Percentiles rank a stretch among this genome's conserved stretches.
phyloP scores from a whole-genome alignment of 2,888 invertebrate species.

The Ellobium chinense region DNA sequence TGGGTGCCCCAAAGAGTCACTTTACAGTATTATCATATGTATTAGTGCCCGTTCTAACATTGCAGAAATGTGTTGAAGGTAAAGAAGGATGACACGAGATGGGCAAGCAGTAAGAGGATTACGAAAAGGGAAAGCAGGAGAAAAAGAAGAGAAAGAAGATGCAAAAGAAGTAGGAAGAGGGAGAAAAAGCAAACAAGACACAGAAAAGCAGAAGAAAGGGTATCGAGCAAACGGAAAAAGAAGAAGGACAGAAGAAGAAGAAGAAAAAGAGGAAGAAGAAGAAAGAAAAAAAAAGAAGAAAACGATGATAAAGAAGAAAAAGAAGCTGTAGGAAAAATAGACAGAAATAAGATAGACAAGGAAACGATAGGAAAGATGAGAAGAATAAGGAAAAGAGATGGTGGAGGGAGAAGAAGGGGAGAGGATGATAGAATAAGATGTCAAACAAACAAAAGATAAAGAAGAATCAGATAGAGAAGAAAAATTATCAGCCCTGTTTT shows the following conservation, averaged over 20 bases:
- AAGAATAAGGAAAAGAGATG: not conserved
- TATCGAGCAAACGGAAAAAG: not conserved
- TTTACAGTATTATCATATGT: too few species aligned
- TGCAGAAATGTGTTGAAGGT: too few species aligned
- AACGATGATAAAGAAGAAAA: conserved; percentile 11
- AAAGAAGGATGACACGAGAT: not conserved
- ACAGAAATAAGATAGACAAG: not conserved
- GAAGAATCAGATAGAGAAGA: conserved; percentile 16
- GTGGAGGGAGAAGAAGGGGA: not conserved
- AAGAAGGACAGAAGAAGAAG: not conserved
- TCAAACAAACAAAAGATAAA: conserved; percentile 2
- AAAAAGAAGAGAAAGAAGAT: not conserved
- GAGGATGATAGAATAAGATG: conserved; percentile 7
- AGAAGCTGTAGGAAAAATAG: conserved; percentile 8
- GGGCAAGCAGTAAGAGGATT: not conserved
- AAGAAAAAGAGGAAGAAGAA: too few species aligned
- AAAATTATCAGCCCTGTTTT: not conserved
- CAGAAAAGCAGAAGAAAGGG: not conserved
- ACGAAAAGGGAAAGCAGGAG: conserved; percentile 1
- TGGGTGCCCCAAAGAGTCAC: too few species aligned
- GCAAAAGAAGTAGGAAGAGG: not conserved
- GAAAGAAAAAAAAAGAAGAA: conserved; percentile 16
- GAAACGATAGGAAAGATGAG: not conserved
- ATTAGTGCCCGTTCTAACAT: too few species aligned
- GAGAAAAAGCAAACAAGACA: not conserved